These are phyloP conservation scores for Progne subis DNA, from an alignment of 2,113 vertebrate genomes.

Conservation along the genomic window DNA sequence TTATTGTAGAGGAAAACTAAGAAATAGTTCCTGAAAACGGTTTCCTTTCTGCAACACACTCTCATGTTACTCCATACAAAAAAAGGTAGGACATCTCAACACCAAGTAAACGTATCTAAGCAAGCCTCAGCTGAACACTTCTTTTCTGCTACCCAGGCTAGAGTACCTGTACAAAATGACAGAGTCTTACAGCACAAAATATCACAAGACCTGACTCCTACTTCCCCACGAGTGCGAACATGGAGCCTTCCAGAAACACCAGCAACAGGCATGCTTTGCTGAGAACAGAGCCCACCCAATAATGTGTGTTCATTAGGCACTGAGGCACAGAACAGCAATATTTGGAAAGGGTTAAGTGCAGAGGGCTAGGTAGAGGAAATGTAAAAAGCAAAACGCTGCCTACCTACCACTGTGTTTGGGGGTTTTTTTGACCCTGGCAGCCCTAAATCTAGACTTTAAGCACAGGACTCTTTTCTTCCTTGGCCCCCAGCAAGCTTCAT, in stretches of 20 bases:
- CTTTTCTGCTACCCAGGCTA: background rate
- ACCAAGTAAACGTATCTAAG: background rate
- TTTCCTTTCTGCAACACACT: background rate
- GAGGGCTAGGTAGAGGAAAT: accelerated
- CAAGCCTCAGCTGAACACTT: background rate
- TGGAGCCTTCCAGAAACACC: background rate
- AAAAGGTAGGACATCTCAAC: background rate
- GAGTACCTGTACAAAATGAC: background rate
- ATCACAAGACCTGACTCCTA: background rate
- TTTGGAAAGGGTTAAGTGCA: background rate
- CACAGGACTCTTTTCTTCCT: accelerated
- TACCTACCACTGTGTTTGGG: background rate
- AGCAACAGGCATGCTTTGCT: background rate
- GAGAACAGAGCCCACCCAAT: background rate
- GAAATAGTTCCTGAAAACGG: background rate
- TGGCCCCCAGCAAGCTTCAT: background rate
- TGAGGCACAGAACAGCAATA: background rate
- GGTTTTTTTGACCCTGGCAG: background rate
- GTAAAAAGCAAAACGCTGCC: background rate
- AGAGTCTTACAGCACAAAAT: background rate
- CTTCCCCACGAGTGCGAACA: background rate
- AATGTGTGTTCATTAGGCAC: accelerated
- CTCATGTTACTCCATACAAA: background rate
- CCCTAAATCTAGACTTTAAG: background rate
- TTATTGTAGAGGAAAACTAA: background rate